Conservation (phyloP, 2,797 vertebrate species). For the Schizopygopsis pylzovi region DNA sequence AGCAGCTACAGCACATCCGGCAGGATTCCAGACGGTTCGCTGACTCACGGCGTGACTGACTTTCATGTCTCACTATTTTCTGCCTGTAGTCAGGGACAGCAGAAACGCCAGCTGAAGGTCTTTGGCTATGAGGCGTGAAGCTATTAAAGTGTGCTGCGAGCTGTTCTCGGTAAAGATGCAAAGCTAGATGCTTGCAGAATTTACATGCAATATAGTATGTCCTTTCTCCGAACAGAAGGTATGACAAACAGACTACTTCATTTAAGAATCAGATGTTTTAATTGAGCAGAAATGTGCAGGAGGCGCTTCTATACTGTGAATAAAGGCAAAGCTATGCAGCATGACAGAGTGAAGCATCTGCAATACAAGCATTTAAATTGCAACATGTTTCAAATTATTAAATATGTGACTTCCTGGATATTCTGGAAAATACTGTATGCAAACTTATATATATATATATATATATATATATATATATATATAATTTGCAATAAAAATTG, state of each 20-base stretch:
- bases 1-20: slow-evolving; percentile 67
- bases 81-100: slow-evolving; percentile 55
- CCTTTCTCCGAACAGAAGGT: not conserved
- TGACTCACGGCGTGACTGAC: slow-evolving; percentile 63
- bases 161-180: slow-evolving; percentile 8
- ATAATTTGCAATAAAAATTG: not conserved
- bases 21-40: slow-evolving; percentile 73
- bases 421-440: not conserved
- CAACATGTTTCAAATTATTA: not conserved
- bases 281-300: not conserved
- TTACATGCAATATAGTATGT: not conserved
- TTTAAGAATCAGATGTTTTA: not conserved
- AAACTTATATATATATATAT: not conserved
- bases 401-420: too few relatives aligned
- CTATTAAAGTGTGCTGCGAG: slow-evolving; percentile 41
- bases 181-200: slow-evolving; percentile 1
- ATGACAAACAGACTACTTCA: not conserved
- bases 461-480: too few relatives aligned
- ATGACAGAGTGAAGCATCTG: not conserved
- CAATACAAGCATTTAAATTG: not conserved
- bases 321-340: too few relatives aligned
- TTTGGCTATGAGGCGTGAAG: slow-evolving; percentile 23
- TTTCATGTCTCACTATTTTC: slow-evolving; percentile 46
- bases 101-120: slow-evolving; percentile 40
- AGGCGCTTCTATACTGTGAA: not conserved